Percentiles rank a stretch among this genome's conserved stretches.
Evolutionary conservation across 2,113 vertebrate genomes (phyloP).

Genomic region (Scophthalmus maximus): DNA sequence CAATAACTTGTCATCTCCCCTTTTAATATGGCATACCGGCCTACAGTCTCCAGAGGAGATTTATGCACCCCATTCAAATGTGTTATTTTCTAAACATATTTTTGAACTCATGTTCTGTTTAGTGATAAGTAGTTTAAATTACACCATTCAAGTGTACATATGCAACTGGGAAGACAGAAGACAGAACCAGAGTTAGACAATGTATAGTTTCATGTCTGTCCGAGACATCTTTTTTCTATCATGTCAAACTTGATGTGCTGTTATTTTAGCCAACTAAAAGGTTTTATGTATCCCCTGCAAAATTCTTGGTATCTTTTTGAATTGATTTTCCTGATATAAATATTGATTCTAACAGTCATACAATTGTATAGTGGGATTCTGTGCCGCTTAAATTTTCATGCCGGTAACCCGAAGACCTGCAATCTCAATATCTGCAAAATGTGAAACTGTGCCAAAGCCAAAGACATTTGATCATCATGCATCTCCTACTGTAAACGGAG

Average conservation of each 20-base stretch:
- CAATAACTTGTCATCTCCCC: constrained; percentile 53
- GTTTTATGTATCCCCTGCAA: constrained; percentile 26
- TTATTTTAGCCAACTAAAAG: constrained; percentile 26
- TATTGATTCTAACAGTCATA: constrained; percentile 46
- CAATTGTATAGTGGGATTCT: constrained; percentile 20
- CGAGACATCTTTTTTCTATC: too few relatives aligned
- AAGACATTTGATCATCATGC: constrained; percentile 36
- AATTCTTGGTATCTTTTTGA: constrained; percentile 30
- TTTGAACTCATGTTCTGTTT: constrained; percentile 25
- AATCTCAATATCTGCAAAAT: constrained; percentile 12
- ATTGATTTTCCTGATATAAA: constrained; percentile 45
- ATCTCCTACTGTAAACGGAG: neutral
- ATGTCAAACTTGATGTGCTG: too few relatives aligned
- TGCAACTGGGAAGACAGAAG: constrained; percentile 13
- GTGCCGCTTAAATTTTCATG: constrained; percentile 44
- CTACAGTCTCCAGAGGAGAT: constrained; percentile 30
- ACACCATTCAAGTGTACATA: constrained; percentile 11
- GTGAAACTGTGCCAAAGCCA: constrained; percentile 39
- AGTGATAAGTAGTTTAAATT: constrained; percentile 20
- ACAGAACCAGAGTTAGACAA: neutral
- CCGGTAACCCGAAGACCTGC: constrained; percentile 39
- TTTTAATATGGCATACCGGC: constrained; percentile 38
- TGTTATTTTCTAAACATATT: constrained; percentile 28
- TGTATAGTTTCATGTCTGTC: constrained; percentile 12
- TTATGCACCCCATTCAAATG: constrained; percentile 44